Percentiles rank a stretch among this genome's conserved stretches.
These are phyloP conservation scores for Clinocottus analis DNA, from an alignment of 2,113 vertebrate species.

Conservation along the genomic window DNA sequence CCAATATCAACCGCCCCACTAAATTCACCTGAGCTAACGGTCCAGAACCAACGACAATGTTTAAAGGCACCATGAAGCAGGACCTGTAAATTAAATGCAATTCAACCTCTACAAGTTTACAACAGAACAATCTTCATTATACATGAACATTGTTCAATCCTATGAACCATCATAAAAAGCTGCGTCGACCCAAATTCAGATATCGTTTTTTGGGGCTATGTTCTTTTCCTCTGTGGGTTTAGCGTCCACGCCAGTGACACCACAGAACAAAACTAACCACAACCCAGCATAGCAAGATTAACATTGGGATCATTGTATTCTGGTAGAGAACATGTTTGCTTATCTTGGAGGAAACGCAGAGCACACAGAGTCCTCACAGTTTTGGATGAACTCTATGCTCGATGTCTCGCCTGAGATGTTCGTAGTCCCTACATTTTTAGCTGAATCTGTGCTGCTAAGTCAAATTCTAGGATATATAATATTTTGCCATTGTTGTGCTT, in stretches of 20 bases:
- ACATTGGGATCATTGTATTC: background rate
- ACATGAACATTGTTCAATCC: background rate
- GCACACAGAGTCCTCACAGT: background rate
- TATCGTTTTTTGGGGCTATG: background rate
- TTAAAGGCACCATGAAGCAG: background rate
- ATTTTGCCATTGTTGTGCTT: background rate
- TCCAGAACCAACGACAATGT: background rate
- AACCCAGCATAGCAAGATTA: background rate
- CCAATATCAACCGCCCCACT: background rate
- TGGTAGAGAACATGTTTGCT: background rate
- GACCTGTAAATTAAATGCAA: background rate
- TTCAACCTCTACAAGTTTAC: background rate
- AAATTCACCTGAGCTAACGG: background rate
- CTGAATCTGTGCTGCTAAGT: background rate
- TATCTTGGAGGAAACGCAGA: background rate
- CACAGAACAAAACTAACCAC: background rate
- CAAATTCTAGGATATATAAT: background rate
- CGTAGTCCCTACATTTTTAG: background rate
- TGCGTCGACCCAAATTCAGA: background rate
- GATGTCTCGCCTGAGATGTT: background rate
- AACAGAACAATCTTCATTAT: background rate
- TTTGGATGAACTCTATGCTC: background rate
- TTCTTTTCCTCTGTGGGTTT: background rate
- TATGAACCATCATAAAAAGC: background rate
- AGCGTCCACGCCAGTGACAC: background rate